These are phyloP conservation scores for Isichthys henryi DNA, from an alignment of 2,113 vertebrate species.

Conservation along the genomic window DNA sequence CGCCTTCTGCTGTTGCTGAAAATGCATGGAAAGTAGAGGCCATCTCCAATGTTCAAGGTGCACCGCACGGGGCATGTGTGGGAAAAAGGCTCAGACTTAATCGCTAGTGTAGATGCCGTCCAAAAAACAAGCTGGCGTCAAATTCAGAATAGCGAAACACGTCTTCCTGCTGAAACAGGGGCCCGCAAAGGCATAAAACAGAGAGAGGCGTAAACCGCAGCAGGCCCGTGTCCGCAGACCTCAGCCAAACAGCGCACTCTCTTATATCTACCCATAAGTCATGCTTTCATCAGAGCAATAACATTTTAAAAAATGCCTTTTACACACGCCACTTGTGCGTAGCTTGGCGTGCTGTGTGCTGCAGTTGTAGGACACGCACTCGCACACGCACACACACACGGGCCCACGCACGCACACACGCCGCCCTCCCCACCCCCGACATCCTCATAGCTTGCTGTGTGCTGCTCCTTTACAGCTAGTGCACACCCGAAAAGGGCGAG, in stretches of 20 bases:
- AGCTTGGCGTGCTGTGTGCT: not conserved
- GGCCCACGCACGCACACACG: not conserved
- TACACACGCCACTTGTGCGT: not conserved
- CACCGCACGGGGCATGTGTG: not conserved
- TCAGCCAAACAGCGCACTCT: not conserved
- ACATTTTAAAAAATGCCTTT: not conserved
- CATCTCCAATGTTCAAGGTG: not conserved
- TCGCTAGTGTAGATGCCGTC: not conserved
- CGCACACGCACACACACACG: not conserved
- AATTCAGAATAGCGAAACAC: not conserved
- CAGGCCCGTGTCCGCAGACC: not conserved
- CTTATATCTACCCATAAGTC: not conserved
- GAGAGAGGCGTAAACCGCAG: not conserved
- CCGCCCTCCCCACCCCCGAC: not conserved
- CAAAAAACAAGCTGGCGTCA: not conserved
- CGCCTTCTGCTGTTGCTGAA: not conserved
- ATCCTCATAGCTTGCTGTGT: not conserved
- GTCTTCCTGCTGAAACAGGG: not conserved
- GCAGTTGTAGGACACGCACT: not conserved
- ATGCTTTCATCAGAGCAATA: conserved; percentile 6
- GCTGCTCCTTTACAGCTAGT: not conserved
- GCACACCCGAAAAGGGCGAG: conserved; percentile 37
- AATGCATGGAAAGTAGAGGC: not conserved
- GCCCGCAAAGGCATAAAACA: not conserved
- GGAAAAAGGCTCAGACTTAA: not conserved